phyloP scores from a whole-genome alignment of 1,140 invertebrate genomes.

The Caenorhabditis tropicalis region DNA sequence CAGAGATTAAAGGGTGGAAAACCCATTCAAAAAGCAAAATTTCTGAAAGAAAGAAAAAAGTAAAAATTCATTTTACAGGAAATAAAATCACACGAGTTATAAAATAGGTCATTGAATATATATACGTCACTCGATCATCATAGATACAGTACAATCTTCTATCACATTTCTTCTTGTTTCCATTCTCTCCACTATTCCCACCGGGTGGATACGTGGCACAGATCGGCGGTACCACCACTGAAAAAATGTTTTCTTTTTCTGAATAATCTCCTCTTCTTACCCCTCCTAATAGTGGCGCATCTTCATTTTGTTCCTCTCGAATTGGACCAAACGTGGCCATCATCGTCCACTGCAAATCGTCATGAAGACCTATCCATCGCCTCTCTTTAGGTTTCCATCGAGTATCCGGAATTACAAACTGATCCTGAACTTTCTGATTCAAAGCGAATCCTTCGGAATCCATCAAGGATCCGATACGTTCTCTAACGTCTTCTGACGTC shows the following conservation, averaged over 20 bases:
- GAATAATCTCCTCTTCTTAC: neutral
- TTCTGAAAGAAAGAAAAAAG: neutral
- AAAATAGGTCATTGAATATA: no score
- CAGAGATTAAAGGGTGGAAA: neutral
- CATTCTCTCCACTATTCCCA: neutral
- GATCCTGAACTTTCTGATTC: neutral
- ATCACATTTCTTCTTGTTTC: neutral
- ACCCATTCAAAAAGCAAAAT: neutral
- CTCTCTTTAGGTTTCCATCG: neutral
- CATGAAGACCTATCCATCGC: neutral
- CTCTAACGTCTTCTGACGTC: neutral
- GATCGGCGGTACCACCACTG: slow-evolving; percentile 27
- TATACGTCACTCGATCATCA: neutral
- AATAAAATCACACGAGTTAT: neutral
- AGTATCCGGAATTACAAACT: neutral
- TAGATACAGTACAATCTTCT: neutral
- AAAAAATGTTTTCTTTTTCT: no score
- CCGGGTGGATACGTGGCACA: neutral
- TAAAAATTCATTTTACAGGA: neutral
- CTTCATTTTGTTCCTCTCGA: neutral
- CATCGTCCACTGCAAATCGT: neutral
- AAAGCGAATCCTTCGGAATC: neutral
- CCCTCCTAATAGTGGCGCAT: neutral
- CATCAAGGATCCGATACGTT: neutral
- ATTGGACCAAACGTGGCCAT: neutral